These are phyloP conservation scores for Mormyrus lacerda DNA, from an alignment of 2,113 vertebrate genomes.

Conservation along the genomic window DNA sequence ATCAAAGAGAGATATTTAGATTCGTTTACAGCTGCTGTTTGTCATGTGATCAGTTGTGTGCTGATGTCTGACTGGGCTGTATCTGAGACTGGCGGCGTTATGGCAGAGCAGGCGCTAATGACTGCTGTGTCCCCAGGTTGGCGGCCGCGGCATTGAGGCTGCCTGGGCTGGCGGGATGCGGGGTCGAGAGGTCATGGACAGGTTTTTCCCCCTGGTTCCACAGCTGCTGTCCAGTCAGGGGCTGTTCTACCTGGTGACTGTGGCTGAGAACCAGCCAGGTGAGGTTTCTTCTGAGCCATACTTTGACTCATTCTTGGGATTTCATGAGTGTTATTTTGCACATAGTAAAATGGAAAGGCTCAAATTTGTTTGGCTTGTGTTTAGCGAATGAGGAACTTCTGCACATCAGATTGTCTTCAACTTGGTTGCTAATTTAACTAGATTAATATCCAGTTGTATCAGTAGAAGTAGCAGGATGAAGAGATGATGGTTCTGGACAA, in stretches of 20 bases:
- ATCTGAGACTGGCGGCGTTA: neutral
- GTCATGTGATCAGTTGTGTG: neutral
- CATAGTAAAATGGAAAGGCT: neutral
- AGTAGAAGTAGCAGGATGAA: neutral
- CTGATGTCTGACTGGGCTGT: neutral
- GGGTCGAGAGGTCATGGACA: conserved; percentile 84
- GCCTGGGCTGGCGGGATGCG: conserved; percentile 85
- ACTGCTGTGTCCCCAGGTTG: conserved; percentile 60
- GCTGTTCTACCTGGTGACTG: conserved; percentile 79
- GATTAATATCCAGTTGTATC: neutral
- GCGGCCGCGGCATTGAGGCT: conserved; percentile 72
- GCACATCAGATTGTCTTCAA: neutral
- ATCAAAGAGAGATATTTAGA: neutral
- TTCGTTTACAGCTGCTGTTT: neutral
- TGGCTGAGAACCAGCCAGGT: conserved; percentile 88
- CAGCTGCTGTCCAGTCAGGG: conserved; percentile 74
- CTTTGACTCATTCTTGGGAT: neutral
- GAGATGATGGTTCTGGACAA: neutral
- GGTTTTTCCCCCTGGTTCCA: conserved; percentile 71
- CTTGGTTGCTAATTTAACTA: neutral
- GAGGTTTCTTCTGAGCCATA: conserved; percentile 17
- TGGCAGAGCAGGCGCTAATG: neutral
- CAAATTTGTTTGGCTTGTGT: neutral
- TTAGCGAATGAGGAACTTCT: neutral
- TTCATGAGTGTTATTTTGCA: neutral